A percentile compares a stretch with the other conserved stretches of the same genome.
Conservation (phyloP, 2,888 invertebrate genomes). For the Plebejus anna region DNA sequence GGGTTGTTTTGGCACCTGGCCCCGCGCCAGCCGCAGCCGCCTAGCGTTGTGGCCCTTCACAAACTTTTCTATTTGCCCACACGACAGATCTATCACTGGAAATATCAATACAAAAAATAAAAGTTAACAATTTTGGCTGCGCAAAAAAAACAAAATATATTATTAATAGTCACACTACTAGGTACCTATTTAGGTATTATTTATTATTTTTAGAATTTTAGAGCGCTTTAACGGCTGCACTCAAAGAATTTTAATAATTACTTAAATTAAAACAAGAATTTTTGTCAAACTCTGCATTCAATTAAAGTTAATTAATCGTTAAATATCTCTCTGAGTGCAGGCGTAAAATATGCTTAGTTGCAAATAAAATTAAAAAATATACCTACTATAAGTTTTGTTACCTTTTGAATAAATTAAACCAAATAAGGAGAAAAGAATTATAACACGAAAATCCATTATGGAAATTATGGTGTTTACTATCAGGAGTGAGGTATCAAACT, state of each 20-base stretch:
- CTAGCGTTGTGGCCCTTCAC: constrained; percentile 49
- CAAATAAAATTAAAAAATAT: neutral
- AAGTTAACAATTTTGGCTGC: neutral
- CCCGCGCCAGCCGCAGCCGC: constrained; percentile 43
- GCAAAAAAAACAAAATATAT: neutral
- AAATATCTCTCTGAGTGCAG: neutral
- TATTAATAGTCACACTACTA: too few relatives aligned
- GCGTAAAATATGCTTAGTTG: too few relatives aligned
- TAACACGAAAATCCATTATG: constrained; percentile 48
- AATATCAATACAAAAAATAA: neutral
- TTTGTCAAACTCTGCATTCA: neutral
- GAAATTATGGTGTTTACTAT: constrained; percentile 38
- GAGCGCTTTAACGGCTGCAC: too few relatives aligned
- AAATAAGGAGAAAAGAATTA: constrained; percentile 47
- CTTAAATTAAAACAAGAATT: too few relatives aligned
- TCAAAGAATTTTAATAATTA: too few relatives aligned
- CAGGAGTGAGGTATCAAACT: constrained; percentile 35
- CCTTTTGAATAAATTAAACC: constrained; percentile 45
- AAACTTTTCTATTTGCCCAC: constrained; percentile 45
- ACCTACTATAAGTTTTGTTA: constrained; percentile 30
- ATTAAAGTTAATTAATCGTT: constrained; percentile 6
- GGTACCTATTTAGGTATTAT: too few relatives aligned
- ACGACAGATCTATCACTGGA: constrained; percentile 47
- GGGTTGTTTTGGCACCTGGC: constrained; percentile 46
- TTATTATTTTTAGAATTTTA: too few relatives aligned